These are phyloP conservation scores for Dynastes maya DNA, from an alignment of 2,888 invertebrate genomes.

Conservation along the genomic window DNA sequence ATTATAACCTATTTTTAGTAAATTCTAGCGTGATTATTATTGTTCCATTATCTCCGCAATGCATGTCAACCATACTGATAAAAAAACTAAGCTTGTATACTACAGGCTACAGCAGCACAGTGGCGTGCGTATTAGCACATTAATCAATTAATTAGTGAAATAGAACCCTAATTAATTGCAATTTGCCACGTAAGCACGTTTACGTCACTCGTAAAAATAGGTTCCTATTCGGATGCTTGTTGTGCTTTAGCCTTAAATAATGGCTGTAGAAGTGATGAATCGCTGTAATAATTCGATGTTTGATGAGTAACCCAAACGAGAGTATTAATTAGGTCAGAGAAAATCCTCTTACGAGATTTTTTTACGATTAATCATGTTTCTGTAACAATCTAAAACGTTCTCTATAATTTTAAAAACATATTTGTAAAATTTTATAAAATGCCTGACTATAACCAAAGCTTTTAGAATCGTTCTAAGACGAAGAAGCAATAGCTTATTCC, in stretches of 20 bases:
- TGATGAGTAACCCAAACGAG: background rate
- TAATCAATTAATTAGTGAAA: slow-evolving; percentile 20
- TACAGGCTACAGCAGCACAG: too few species aligned
- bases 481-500: too few species aligned
- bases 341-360: too few species aligned
- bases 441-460: too few species aligned
- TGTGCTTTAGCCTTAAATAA: slow-evolving; percentile 5
- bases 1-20: too few species aligned
- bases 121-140: slow-evolving; percentile 3
- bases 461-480: too few species aligned
- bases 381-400: too few species aligned
- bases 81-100: background rate
- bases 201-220: slow-evolving; percentile 11
- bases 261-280: slow-evolving; percentile 1
- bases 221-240: background rate
- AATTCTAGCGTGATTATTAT: too few species aligned
- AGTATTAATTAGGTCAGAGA: background rate
- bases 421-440: background rate
- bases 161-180: slow-evolving; percentile 20
- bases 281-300: background rate
- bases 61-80: background rate
- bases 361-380: too few species aligned
- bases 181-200: slow-evolving; percentile 10
- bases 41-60: background rate
- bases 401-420: background rate